phyloP scores from a whole-genome alignment of 2,797 vertebrate species.

The Micrastur ruficollis region DNA sequence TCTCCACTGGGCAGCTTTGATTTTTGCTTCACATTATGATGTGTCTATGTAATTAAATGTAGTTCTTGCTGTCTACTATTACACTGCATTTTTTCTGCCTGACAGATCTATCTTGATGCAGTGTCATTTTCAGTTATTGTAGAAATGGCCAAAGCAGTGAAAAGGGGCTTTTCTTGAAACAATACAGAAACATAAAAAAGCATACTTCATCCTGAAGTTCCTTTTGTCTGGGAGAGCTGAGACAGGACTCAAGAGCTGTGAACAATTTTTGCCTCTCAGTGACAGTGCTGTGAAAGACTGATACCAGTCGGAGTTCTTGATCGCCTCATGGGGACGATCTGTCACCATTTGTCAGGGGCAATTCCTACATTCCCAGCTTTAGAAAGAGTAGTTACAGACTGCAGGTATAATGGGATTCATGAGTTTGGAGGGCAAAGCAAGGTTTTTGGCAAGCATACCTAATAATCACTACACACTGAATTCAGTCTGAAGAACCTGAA shows the following conservation, averaged over 20 bases:
- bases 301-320: neutral
- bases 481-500: neutral
- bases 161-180: neutral
- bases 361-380: neutral
- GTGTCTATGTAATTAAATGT: neutral
- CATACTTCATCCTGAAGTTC: neutral
- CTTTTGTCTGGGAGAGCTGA: neutral
- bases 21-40: conserved; percentile 11
- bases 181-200: neutral
- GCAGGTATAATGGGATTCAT: neutral
- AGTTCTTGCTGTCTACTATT: neutral
- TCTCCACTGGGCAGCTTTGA: neutral
- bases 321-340: neutral
- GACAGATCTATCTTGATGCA: neutral
- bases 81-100: neutral
- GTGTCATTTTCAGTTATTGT: neutral
- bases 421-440: conserved; percentile 23
- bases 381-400: neutral
- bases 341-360: neutral
- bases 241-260: neutral
- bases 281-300: neutral
- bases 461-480: neutral
- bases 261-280: neutral
- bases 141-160: neutral
- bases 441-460: neutral